Evolutionary conservation across 1,140 invertebrate species (phyloP).

Genomic region (Acromyrmex charruanus): DNA sequence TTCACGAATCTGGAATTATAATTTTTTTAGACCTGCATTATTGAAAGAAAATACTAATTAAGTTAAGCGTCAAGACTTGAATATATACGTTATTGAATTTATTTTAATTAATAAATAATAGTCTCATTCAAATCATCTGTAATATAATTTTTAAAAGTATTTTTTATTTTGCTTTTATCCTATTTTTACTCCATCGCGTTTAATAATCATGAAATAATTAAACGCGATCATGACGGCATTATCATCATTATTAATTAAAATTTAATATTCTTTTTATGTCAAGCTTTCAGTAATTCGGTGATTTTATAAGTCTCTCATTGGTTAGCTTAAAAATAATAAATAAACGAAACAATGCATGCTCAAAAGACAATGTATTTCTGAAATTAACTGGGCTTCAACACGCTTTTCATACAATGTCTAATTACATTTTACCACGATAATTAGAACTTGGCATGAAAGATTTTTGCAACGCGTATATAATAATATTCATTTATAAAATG

Average conservation of each 20-base stretch:
- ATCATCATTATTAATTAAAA: conserved; percentile 34
- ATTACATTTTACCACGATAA: conserved; percentile 43
- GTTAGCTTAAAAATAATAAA: conserved; percentile 34
- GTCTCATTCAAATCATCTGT: neutral
- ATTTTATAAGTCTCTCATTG: conserved; percentile 31
- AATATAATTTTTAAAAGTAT: neutral
- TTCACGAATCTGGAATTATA: neutral
- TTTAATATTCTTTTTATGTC: conserved; percentile 6
- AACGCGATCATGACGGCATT: neutral
- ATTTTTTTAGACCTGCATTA: neutral
- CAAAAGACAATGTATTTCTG: conserved; percentile 49
- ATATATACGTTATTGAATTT: neutral
- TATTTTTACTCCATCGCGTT: neutral
- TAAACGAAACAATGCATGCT: conserved; percentile 7
- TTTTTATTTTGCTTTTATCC: neutral
- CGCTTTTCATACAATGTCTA: conserved; percentile 37
- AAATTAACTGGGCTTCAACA: conserved; percentile 2
- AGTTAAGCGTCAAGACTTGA: neutral
- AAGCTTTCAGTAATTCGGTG: neutral
- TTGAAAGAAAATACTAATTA: neutral
- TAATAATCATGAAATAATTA: conserved; percentile 4
- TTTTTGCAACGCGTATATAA: conserved; percentile 20
- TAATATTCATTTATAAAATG: conserved; percentile 45
- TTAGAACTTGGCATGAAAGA: neutral
- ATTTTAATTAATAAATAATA: neutral